Base-by-base conservation (phyloP, 2,888 invertebrate genomes). In the Liopterus haemorrhoidalis region DNA sequence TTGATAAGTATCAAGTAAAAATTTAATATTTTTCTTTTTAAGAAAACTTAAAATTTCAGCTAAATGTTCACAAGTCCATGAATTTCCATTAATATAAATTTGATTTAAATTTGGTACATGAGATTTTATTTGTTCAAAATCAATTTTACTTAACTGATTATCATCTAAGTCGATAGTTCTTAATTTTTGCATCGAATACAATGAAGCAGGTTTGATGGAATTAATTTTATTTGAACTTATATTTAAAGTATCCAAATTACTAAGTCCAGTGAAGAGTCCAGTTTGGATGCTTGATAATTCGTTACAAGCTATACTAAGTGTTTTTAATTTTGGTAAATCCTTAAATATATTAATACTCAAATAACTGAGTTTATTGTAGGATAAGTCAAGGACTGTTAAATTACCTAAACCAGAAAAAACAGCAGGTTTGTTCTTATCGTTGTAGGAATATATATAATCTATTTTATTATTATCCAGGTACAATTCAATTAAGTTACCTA, bases 11-110 rank as follows among this genome's bases (percentile, higher is more conserved):
- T 32, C 25, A 14, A 19, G 18, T 8, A 37, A n/a, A 22, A 39
- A 45, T 24, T 27, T 9, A 14, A 45, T 24, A 12, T 20, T 6
- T 12, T 19, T 18, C 18, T 39, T 45, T 12, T 16, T 12, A 18
- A 45, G 39, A 32, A 19, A 38, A 31, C 39, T 38, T 6, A 45
- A 16, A 31, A 45, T 45, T 6, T 45, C 39, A 19, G 32, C 19
- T 14, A 45, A 27, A 33, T 32, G 33, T 12, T 45, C 39, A 27
- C 45, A 45, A 15, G 38, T 32, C 45, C 45, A 45, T n/a, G 38
- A 32, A 25, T 45, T 45, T 12, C 33, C 45, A 24, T 45, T 45
- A 19, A 45, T 38, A 20, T 25, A 39, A 27, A 45, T 19, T 9
- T 19, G 31, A 22, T 31, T 8, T 16, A 44, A 30, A 20, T 18